Conservation (phyloP, 23 tunicate genomes). For the Oikopleura dioica region DNA sequence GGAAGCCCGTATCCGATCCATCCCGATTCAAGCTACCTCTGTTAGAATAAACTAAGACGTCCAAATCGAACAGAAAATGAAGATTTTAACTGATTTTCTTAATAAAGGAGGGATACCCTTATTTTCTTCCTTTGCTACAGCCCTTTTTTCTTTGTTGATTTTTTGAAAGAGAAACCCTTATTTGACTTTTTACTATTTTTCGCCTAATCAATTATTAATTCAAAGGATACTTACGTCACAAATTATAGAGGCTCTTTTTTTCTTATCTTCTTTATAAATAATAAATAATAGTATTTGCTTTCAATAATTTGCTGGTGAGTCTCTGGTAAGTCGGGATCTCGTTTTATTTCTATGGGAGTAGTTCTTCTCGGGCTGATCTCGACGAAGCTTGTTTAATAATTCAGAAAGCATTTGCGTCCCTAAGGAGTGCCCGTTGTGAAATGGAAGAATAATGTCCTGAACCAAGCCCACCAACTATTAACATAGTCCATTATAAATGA, state of each 20-base stretch:
- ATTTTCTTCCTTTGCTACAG: too few relatives aligned
- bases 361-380: not conserved
- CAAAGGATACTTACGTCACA: not conserved
- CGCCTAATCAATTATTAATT: not conserved
- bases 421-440: not conserved
- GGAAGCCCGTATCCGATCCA: too few relatives aligned
- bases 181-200: too few relatives aligned
- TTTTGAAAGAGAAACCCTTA: too few relatives aligned
- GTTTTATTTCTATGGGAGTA: not conserved
- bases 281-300: not conserved
- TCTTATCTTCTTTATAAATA: not conserved
- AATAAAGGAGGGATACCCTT: too few relatives aligned
- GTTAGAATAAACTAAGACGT: too few relatives aligned
- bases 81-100: too few relatives aligned
- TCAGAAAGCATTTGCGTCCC: conserved; percentile 1
- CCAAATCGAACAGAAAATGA: too few relatives aligned
- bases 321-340: too few relatives aligned
- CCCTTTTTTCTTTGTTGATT: too few relatives aligned
- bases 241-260: not conserved
- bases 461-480: not conserved
- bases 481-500: not conserved
- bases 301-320: too few relatives aligned
- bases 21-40: too few relatives aligned
- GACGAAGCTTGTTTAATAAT: not conserved
- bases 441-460: not conserved